Evolutionary conservation across 2,888 invertebrate genomes (phyloP), one percentile per base, ranked within the genome.

Genomic region (Volucella inflata): DNA sequence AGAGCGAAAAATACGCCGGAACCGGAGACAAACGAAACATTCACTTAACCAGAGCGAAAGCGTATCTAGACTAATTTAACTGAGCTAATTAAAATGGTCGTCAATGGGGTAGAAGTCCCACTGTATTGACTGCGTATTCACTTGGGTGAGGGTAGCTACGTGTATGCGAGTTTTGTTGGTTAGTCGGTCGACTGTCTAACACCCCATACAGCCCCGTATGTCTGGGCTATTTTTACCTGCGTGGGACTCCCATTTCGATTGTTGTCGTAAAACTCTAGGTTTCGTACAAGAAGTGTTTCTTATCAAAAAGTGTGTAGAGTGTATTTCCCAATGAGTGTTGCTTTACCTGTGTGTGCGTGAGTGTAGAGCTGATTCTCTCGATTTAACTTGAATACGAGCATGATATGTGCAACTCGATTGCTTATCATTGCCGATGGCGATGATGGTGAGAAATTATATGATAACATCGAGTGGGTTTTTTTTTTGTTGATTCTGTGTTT

Each of bases 11-110:
- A n/a, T 60, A 8, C 21, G 30, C 21, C 16, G 44, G 8, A 44
- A 51, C 9, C 70, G 48, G 57, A 57, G 57, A 30, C 21, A n/a
- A 67, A 68, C 12, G 2, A n/a, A 77, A 42, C 30, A 12, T 55
- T 62, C 59, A 65, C 71, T 59, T 79, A 55, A 50, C 90, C 89
- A 88, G 87, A 89, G 89, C 89, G 90, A 89, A 89, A 89, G 91
- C 91, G 90, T 91, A 91, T 90, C 90, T 90, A 90, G 90, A 91
- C 91, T 91, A 91, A 91, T 89, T 91, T 90, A 89, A 89, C 88
- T 89, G 89, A 89, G 88, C 89, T 90, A 90, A 91, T 91, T 91
- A 90, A 90, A 91, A 91, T 91, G 91, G 90, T 67, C 48, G 46
- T 53, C 53, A 48, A 46, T 77, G 59, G 59, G 50, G 51, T 44